phyloP scores from a whole-genome alignment of 1,140 invertebrate species.

The Ganaspis sp. region DNA sequence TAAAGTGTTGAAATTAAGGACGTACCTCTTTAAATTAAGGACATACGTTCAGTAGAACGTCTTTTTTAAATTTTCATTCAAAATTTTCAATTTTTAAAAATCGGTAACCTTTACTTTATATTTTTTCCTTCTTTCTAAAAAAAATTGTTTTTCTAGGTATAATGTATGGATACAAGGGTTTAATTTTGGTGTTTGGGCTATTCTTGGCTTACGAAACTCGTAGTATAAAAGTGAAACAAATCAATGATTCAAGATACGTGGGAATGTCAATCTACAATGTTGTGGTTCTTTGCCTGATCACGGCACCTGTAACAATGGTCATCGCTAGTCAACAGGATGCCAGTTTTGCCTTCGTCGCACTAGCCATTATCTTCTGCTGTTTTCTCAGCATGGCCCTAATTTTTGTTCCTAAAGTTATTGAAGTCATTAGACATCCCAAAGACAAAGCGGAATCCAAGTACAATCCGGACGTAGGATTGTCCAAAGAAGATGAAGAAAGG shows the following conservation, averaged over 20 bases:
- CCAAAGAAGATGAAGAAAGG: constrained; percentile 96
- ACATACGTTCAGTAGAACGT: too few species aligned
- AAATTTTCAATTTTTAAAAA: too few species aligned
- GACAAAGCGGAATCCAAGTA: constrained; percentile 91
- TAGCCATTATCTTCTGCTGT: constrained; percentile 97
- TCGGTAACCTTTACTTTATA: too few species aligned
- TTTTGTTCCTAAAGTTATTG: constrained; percentile 95
- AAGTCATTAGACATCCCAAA: constrained; percentile 88
- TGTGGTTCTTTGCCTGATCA: constrained; percentile 97
- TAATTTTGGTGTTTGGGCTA: constrained; percentile 96
- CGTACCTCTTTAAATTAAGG: too few species aligned
- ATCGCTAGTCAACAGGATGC: constrained; percentile 98
- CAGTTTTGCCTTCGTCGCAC: constrained; percentile 95
- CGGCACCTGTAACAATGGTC: constrained; percentile 96
- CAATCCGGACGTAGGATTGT: constrained; percentile 90
- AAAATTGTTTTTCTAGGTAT: constrained; percentile 90
- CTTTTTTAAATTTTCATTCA: too few species aligned
- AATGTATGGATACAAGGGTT: constrained; percentile 97
- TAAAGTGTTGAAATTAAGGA: too few species aligned
- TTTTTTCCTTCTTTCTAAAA: too few species aligned
- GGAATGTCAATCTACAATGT: constrained; percentile 99
- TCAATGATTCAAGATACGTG: constrained; percentile 97
- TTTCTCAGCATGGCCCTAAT: constrained; percentile 98
- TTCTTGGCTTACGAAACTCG: constrained; percentile 98
- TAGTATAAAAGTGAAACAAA: constrained; percentile 95